phyloP scores from a whole-genome alignment of 1,140 invertebrate genomes.

The Cyrtorhinus lividipennis region DNA sequence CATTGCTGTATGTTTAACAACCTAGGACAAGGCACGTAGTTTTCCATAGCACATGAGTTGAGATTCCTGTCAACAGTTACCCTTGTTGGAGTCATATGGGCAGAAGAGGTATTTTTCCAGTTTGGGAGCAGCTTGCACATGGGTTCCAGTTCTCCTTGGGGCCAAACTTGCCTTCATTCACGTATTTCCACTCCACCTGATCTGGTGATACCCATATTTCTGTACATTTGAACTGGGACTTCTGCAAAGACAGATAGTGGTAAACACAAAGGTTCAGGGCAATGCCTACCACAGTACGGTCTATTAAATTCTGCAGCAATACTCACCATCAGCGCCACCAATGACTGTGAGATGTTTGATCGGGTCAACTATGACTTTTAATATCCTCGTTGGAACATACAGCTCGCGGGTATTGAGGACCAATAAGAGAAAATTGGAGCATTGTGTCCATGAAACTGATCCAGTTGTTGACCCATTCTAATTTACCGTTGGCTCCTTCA shows the following conservation, averaged over 20 bases:
- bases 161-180: conserved; percentile 79
- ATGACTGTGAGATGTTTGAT: conserved; percentile 40
- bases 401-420: conserved; percentile 57
- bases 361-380: conserved; percentile 69
- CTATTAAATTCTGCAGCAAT: too few relatives aligned
- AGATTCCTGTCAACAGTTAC: too few relatives aligned
- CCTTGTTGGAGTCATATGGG: conserved; percentile 54
- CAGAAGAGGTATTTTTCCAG: conserved; percentile 72
- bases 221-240: conserved; percentile 54
- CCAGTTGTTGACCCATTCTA: conserved; percentile 81
- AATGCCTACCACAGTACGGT: too few relatives aligned
- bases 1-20: too few relatives aligned
- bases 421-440: conserved; percentile 78
- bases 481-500: conserved; percentile 39
- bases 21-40: too few relatives aligned
- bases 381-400: conserved; percentile 74
- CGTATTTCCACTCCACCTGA: conserved; percentile 78
- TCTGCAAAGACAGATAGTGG: too few relatives aligned
- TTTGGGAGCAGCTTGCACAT: conserved; percentile 51
- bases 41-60: too few relatives aligned
- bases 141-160: conserved; percentile 53
- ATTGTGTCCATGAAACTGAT: conserved; percentile 88
- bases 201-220: conserved; percentile 59
- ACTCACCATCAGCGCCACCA: conserved; percentile 26
- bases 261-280: too few relatives aligned